Base-by-base conservation (phyloP, 2,113 vertebrate species). In the Hippocampus mohnikei region DNA sequence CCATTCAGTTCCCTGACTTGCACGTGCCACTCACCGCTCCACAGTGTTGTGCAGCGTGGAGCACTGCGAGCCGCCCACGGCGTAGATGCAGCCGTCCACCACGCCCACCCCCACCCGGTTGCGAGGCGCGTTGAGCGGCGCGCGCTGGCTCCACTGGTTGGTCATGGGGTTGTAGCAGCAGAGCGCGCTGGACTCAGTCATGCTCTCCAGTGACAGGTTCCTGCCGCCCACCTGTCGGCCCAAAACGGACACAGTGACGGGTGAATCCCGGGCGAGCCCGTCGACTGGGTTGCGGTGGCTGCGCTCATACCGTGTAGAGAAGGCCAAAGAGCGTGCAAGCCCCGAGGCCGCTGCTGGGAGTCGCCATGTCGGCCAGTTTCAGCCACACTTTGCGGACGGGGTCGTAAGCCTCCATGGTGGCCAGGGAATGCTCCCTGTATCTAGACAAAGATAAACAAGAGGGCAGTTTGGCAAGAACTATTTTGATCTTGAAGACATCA, bases 111-210 rank as follows among this genome's bases (percentile, higher is more conserved):
- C 93, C n/a, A 94, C 92, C 23, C 94, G 70, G 87, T 94, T 94
- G 71, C 94, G 90, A 66, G 93, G 87, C 11, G 74, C 77, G 81
- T 91, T 92, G 75, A 94, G 90, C 8, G 90, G 66, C 2, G 92
- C 88, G 7, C 83, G 84, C 73, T 87, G 86, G 58, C 87, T 92
- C 94, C 93, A 94, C 79, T 92, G 90, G 85, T 94, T 94, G 78
- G 91, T 94, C 90, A 94, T 91, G 37, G 94, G 94, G 84, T 94
- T 94, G 84, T 94, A 94, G 84, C 92, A 94, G 86, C 77, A 86
- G 67, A 94, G 77, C 7, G 83, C n/a, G 71, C 82, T 86, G 25
- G 91, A 93, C 69, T 94, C 94, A 0, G 76, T 83, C 81, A 92
- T 93, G 78, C 87, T 88, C 27, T 90, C 88, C 40, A 91, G 71